A percentile compares a stretch with the other conserved stretches of the same genome.
Conservation (phyloP, 2,113 vertebrate species). For the Cinclus mexicanus region DNA sequence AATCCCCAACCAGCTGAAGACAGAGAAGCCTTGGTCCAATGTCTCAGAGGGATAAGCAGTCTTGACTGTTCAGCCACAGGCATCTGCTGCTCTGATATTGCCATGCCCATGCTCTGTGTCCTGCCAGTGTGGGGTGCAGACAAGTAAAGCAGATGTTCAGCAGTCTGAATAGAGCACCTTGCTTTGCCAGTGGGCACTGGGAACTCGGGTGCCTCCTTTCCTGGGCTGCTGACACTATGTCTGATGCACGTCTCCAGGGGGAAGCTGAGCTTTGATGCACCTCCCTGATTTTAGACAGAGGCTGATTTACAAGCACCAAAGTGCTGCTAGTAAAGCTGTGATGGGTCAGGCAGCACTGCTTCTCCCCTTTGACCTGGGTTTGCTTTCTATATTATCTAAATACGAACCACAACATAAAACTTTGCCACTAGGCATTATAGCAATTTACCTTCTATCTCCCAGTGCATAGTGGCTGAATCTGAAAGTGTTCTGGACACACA, state of each 20-base stretch:
- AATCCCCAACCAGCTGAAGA: not conserved
- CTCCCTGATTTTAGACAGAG: not conserved
- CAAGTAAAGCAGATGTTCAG: not conserved
- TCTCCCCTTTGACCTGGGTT: not conserved
- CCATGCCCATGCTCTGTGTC: not conserved
- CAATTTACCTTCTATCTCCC: not conserved
- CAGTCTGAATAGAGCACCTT: not conserved
- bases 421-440: not conserved
- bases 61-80: not conserved
- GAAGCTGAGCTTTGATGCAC: not conserved
- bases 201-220: not conserved
- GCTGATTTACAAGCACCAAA: not conserved
- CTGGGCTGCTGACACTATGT: not conserved
- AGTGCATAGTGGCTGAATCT: not conserved
- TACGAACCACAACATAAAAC: not conserved
- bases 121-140: not conserved
- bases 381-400: not conserved
- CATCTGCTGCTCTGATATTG: not conserved
- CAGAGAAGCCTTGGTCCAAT: not conserved
- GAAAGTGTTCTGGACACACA: not conserved
- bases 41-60: not conserved
- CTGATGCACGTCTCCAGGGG: not conserved
- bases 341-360: not conserved
- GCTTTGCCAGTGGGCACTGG: not conserved
- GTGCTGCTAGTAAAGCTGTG: not conserved